phyloP scores from a whole-genome alignment of 2,797 vertebrate species.

The Trachops cirrhosus region DNA sequence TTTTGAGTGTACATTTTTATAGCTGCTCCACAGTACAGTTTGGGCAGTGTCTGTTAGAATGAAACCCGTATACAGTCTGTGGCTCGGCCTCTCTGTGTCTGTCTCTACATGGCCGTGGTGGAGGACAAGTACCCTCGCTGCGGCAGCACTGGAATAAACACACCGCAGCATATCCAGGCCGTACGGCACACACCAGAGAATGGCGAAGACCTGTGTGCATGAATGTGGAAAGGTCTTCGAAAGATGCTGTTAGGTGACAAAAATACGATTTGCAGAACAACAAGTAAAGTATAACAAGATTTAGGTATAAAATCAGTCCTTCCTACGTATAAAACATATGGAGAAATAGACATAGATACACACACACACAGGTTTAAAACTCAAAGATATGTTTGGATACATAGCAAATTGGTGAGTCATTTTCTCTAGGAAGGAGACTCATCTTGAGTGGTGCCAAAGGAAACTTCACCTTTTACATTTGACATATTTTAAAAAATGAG shows the following conservation, averaged over 20 bases:
- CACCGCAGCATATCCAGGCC: rapidly evolving
- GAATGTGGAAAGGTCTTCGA: not conserved
- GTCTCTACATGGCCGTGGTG: rapidly evolving
- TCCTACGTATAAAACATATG: not conserved
- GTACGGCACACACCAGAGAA: rapidly evolving
- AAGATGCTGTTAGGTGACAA: not conserved
- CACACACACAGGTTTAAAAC: not conserved
- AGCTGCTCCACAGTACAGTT: not conserved
- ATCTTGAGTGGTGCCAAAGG: not conserved
- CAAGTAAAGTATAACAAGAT: not conserved
- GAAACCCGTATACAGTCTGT: not conserved
- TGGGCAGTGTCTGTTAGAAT: not conserved
- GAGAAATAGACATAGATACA: not conserved
- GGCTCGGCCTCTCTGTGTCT: not conserved
- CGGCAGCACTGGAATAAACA: not conserved
- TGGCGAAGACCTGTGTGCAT: rapidly evolving
- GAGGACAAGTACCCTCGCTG: not conserved
- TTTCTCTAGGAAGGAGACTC: not conserved
- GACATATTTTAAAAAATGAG: not conserved
- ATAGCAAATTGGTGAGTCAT: not conserved
- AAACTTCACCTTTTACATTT: not conserved
- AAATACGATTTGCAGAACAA: not conserved
- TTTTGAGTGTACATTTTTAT: not conserved
- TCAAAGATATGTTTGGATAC: not conserved
- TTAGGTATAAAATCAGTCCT: not conserved